Base-by-base conservation (phyloP, 2,113 vertebrate species). In the Scalopus aquaticus region DNA sequence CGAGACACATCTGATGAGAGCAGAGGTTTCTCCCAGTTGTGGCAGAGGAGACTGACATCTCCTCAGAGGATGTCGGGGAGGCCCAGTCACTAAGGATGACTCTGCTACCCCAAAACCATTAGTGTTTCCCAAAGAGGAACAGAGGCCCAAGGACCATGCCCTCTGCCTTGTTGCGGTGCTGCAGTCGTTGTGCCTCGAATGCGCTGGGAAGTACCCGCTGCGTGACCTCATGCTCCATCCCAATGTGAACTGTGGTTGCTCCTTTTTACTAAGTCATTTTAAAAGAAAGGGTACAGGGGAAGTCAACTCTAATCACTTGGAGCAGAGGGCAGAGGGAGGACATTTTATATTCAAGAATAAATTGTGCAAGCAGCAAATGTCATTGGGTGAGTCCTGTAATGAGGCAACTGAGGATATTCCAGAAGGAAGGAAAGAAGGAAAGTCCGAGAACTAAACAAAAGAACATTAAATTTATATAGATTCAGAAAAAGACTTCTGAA, bases 311-410 rank as follows among this genome's bases (percentile, higher is more conserved):
- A 92, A 94, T 93, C 85, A 49, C 56, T 62, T 44, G 46, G 56
- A 88, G 93, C 91, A 93, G 44, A 62, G 58, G 69, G 42, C 26
- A 67, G 51, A 49, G 24, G 78, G 70, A 81, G 42, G 56, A 65
- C 67, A 81, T 51, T 97, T 95, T 65, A 83, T 42, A 54, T 86
- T 87, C 82, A 79, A 94, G 87, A 94, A 88, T 76, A 95, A 93
- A 94, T 82, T 77, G 42, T 91, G n/a, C 26, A 9, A 84, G 77
- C 67, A 95, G 49, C 65, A 80, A 97, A 92, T 93, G 77, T 94
- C 88, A 81, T 19, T 72, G 15, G 15, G 39, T 87, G 54, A 95
- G 35, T 54, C 39, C 92, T 70, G 1, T 83, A 72, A 80, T 3
- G 4, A 92, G n/a, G 54, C 42, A 90, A 44, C 16, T 90, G 62